Evolutionary conservation across 2,888 invertebrate species (phyloP).

Genomic region (Noctua janthe): DNA sequence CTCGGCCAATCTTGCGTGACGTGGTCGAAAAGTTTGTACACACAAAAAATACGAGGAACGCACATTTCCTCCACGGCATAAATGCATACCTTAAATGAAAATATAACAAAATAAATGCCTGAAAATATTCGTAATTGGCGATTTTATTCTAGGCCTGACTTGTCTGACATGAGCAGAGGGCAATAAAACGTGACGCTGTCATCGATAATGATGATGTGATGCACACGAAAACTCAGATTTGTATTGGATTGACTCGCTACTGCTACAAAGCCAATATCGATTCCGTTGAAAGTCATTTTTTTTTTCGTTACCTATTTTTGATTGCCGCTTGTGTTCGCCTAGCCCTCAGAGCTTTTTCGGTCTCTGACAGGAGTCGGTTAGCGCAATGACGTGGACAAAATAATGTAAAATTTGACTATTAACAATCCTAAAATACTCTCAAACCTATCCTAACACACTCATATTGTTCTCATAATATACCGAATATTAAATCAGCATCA

Average conservation of each 20-base stretch:
- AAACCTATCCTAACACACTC: slow-evolving; percentile 14
- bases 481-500: slow-evolving; percentile 69
- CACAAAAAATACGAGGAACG: slow-evolving; percentile 48
- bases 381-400: not conserved
- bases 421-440: slow-evolving; percentile 17
- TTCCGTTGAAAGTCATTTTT: not conserved
- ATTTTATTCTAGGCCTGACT: not conserved
- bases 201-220: not conserved
- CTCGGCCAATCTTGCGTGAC: slow-evolving; percentile 66
- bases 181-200: not conserved
- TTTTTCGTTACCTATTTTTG: not conserved
- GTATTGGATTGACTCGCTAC: not conserved
- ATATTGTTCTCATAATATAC: slow-evolving; percentile 62
- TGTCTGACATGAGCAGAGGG: not conserved
- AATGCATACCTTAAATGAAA: slow-evolving; percentile 48
- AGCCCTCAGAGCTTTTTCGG: not conserved
- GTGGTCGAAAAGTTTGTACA: slow-evolving; percentile 54
- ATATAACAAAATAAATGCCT: slow-evolving; percentile 27
- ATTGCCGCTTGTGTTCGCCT: not conserved
- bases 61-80: slow-evolving; percentile 56
- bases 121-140: not conserved
- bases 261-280: not conserved
- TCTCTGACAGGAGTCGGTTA: not conserved
- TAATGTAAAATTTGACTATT: not conserved
- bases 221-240: not conserved